Conservation (phyloP, 2,797 vertebrate genomes). For the Hafferia zeledoni region DNA sequence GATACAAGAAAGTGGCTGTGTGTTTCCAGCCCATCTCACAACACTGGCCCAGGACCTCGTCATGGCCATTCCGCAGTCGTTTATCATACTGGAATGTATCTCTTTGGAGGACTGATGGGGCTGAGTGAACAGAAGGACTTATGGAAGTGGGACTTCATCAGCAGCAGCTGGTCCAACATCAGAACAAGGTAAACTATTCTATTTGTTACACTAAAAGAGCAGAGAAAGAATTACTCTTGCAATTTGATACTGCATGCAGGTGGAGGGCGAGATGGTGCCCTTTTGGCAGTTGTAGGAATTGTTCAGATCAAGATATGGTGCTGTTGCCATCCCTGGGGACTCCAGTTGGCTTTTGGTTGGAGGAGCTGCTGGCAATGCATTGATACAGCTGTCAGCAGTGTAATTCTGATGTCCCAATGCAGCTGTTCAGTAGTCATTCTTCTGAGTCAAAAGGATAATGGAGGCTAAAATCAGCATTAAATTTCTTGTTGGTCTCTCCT, state of each 20-base stretch:
- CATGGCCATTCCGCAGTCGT: constrained; percentile 83
- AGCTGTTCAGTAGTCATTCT: neutral
- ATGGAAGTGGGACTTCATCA: constrained; percentile 84
- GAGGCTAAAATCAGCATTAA: neutral
- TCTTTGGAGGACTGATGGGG: constrained; percentile 85
- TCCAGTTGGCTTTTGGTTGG: neutral
- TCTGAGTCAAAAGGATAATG: neutral
- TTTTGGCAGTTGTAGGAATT: neutral
- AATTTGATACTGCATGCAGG: fast-evolving
- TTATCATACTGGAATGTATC: constrained; percentile 81
- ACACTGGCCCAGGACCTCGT: constrained; percentile 80
- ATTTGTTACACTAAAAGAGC: neutral
- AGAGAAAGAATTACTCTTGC: neutral
- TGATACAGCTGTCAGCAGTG: constrained; percentile 8
- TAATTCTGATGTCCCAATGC: neutral
- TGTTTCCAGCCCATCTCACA: constrained; percentile 44
- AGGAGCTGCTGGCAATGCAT: neutral
- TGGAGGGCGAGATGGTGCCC: neutral
- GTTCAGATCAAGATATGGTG: neutral
- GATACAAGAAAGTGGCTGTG: constrained; percentile 80
- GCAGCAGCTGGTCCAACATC: constrained; percentile 80
- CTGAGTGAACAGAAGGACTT: constrained; percentile 87
- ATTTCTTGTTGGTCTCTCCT: neutral
- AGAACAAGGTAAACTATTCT: constrained; percentile 76
- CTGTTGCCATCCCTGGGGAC: neutral